Evolutionary conservation across 1,140 invertebrate genomes (phyloP), one percentile per base, ranked within the genome.

Genomic region (Lepidurus arcticus): DNA sequence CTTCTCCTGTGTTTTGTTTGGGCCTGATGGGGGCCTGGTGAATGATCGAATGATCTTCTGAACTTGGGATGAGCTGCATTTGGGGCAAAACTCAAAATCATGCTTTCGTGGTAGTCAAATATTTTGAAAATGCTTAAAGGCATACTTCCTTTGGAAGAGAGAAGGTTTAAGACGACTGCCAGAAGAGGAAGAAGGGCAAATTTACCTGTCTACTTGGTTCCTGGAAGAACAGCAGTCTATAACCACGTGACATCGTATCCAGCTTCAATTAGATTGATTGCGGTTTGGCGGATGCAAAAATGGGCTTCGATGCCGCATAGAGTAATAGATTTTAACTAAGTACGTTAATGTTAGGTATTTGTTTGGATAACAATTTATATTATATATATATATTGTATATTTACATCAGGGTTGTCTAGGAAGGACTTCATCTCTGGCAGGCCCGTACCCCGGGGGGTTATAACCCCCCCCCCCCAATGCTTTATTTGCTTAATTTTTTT

Each of bases 1-100:
- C 86, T 99, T 99, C 84, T 99, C 97, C 0, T 99, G 98, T 86
- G 98, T 98, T 0, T 84, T 99, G 77, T 99, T 99, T 87, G 97
- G 96, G 0, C 93, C 95, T 0, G 96, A 98, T 85, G 98, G 98
- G 0, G 97, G 96, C 13, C 87, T 99, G 8, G 96, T 99, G 24
- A 24, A 24, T 24, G 24, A 24, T 24, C 85, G 83, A 79, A 91
- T 89, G 6, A 91, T 78, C 80, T 88, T 88, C 82, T 90, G 90
- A 91, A 91, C 44, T 90, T 87, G 4, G 90, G 89, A 84, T 92
- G 89, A 73, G 84, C 82, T 1, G 89, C 85, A 79, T 87, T 89
- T 11, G 85, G 84, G 44, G 87, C 84, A 26, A 91, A 82, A 7
- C 85, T 85, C 13, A 92, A 84, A 76, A 91, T 86, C 10, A 88